Conservation (phyloP, 1,140 invertebrate genomes). For the Acromyrmex charruanus region DNA sequence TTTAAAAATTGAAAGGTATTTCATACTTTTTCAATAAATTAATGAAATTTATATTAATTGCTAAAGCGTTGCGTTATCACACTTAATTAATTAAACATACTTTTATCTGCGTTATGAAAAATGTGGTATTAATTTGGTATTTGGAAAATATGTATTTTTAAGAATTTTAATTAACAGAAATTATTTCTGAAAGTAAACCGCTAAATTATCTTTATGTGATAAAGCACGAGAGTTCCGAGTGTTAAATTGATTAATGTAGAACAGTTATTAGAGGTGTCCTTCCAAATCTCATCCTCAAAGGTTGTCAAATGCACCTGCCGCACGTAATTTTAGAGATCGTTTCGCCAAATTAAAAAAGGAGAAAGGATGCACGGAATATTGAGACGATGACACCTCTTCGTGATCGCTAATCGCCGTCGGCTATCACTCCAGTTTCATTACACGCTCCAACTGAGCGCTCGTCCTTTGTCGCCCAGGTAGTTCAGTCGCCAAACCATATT, state of each 20-base stretch:
- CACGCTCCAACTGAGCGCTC: constrained; percentile 30
- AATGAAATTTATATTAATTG: constrained; percentile 5
- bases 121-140: too few species aligned
- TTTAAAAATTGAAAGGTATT: background rate
- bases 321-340: background rate
- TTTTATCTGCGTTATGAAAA: background rate
- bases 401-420: constrained; percentile 5
- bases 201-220: background rate
- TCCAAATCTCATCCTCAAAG: background rate
- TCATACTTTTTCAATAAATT: background rate
- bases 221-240: background rate
- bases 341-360: constrained; percentile 8
- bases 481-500: constrained; percentile 61
- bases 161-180: background rate
- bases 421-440: constrained; percentile 62
- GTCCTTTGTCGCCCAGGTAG: constrained; percentile 53
- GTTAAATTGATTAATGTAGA: background rate
- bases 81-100: background rate
- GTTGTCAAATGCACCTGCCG: background rate
- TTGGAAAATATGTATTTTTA: background rate
- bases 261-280: background rate
- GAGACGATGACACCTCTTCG: constrained; percentile 15
- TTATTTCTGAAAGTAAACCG: background rate
- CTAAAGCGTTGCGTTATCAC: background rate
- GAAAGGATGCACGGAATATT: background rate